These are phyloP conservation scores for Prionace glauca DNA, from an alignment of 2,797 vertebrate species.

Conservation along the genomic window DNA sequence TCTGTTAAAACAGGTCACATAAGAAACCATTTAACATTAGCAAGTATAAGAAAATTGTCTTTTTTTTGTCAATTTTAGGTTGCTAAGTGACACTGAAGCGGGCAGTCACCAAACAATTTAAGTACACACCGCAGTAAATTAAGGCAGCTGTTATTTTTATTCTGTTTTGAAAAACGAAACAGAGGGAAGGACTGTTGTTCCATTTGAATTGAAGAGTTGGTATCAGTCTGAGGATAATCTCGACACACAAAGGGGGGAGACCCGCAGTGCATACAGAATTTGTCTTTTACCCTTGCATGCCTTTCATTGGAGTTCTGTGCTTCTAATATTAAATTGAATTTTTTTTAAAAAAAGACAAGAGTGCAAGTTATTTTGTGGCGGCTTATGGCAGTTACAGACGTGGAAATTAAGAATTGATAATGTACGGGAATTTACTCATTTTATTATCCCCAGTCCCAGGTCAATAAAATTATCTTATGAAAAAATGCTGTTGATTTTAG, in stretches of 20 bases:
- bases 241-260: neutral
- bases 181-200: neutral
- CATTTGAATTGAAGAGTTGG: neutral
- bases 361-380: neutral
- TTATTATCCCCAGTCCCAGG: neutral
- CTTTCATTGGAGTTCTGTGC: neutral
- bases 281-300: neutral
- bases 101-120: constrained; percentile 55
- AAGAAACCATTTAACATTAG: constrained; percentile 71
- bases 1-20: constrained; percentile 61
- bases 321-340: neutral
- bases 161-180: constrained; percentile 50
- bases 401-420: neutral
- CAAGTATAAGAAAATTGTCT: constrained; percentile 64
- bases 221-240: neutral
- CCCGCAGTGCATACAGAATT: too few relatives aligned
- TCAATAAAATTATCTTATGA: neutral
- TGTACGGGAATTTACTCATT: neutral
- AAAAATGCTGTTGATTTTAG: neutral
- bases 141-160: constrained; percentile 67
- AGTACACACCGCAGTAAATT: constrained; percentile 69
- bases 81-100: constrained; percentile 50
- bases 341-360: neutral
- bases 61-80: constrained; percentile 59
- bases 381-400: neutral